Conservation (phyloP, 1,140 invertebrate species). For the Bombus sibiricus region DNA sequence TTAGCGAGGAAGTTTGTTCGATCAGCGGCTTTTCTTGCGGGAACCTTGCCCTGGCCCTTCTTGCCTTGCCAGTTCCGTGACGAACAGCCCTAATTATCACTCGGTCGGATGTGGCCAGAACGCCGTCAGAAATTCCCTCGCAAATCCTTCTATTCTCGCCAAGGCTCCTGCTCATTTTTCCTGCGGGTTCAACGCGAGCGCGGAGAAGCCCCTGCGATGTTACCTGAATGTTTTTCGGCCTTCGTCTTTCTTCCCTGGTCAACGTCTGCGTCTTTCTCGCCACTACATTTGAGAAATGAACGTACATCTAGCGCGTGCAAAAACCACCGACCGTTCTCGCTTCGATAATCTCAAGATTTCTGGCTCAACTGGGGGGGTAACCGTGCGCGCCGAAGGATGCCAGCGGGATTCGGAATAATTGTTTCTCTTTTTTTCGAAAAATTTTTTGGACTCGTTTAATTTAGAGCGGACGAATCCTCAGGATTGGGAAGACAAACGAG, state of each 20-base stretch:
- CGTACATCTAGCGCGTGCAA: background rate
- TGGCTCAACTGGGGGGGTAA: too few relatives aligned
- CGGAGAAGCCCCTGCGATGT: background rate
- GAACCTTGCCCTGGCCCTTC: constrained; percentile 13
- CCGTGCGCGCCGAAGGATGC: background rate
- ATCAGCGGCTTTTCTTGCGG: constrained; percentile 50
- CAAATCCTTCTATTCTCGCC: constrained; percentile 51
- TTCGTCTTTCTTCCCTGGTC: background rate
- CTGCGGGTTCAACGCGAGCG: background rate
- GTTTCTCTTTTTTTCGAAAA: background rate
- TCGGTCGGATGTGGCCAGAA: constrained; percentile 45
- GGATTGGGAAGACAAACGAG: background rate
- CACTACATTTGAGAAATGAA: constrained; percentile 17
- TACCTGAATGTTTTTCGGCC: background rate
- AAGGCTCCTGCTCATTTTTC: background rate
- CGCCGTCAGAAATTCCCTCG: constrained; percentile 45
- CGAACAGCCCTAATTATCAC: constrained; percentile 65
- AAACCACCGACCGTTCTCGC: background rate
- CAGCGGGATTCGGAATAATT: background rate
- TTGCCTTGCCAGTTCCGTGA: constrained; percentile 38
- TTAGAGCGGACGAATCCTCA: background rate
- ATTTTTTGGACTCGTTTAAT: background rate
- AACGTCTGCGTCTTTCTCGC: background rate
- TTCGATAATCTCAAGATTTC: constrained; percentile 33
- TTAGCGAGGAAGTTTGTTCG: constrained; percentile 64